Conservation (phyloP, 2,888 invertebrate genomes). For the Andrena marginata region DNA sequence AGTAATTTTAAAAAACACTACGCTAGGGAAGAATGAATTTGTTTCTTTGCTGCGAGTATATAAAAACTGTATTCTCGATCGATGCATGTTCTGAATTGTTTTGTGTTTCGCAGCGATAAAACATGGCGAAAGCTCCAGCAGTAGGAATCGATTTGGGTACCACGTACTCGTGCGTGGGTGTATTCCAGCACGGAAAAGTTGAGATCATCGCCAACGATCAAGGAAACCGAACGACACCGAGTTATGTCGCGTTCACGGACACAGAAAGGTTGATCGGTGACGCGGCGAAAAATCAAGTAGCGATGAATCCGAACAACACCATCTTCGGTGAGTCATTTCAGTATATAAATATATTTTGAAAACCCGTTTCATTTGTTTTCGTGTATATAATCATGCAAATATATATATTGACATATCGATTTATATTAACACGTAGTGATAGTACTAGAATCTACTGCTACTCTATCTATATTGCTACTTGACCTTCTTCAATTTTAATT, state of each 20-base stretch:
- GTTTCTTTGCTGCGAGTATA: not conserved
- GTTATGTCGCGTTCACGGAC: slow-evolving; percentile 95
- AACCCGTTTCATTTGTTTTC: not conserved
- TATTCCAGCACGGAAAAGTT: slow-evolving; percentile 93
- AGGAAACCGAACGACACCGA: slow-evolving; percentile 95
- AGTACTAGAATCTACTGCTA: too few relatives aligned
- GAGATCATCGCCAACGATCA: slow-evolving; percentile 96
- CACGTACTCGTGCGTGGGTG: slow-evolving; percentile 94
- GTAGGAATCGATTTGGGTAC: slow-evolving; percentile 95
- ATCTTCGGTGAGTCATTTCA: slow-evolving; percentile 89
- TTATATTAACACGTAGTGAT: too few relatives aligned
- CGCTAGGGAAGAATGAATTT: not conserved
- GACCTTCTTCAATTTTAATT: too few relatives aligned
- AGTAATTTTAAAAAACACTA: not conserved
- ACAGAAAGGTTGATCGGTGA: slow-evolving; percentile 94
- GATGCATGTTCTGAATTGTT: not conserved
- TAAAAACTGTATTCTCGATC: not conserved
- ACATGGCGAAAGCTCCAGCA: slow-evolving; percentile 86
- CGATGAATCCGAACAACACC: slow-evolving; percentile 95
- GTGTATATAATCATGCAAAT: not conserved
- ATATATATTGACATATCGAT: not conserved
- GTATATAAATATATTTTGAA: not conserved
- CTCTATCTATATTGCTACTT: too few relatives aligned
- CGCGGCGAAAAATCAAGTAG: slow-evolving; percentile 94
- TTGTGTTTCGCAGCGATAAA: slow-evolving; percentile 42